These are phyloP conservation scores for Bombylius discolor DNA, from an alignment of 2,888 invertebrate species.

Conservation along the genomic window DNA sequence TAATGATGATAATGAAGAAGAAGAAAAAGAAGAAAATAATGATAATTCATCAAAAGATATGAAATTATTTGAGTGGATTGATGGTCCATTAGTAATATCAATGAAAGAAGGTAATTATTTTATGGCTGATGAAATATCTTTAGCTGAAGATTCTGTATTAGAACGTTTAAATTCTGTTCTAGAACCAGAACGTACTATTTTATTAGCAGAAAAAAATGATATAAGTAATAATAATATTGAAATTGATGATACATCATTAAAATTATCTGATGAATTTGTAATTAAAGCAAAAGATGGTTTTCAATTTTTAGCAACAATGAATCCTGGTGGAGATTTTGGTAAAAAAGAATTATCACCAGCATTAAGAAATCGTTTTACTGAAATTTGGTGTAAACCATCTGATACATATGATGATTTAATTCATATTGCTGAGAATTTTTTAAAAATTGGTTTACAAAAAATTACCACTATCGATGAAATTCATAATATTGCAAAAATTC, in stretches of 20 bases:
- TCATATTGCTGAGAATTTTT: slow-evolving; percentile 68
- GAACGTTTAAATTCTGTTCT: slow-evolving; percentile 93
- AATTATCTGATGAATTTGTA: slow-evolving; percentile 38
- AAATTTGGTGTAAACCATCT: slow-evolving; percentile 91
- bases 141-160: slow-evolving; percentile 95
- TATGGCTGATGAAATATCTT: slow-evolving; percentile 94
- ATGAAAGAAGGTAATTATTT: slow-evolving; percentile 83
- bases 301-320: slow-evolving; percentile 95
- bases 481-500: slow-evolving; percentile 50
- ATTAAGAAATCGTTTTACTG: slow-evolving; percentile 91
- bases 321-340: slow-evolving; percentile 98
- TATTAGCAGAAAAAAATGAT: slow-evolving; percentile 82
- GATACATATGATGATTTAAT: slow-evolving; percentile 59
- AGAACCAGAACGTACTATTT: slow-evolving; percentile 79
- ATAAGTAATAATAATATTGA: slow-evolving; percentile 40
- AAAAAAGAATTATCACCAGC: slow-evolving; percentile 99
- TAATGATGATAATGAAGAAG: slow-evolving; percentile 15
- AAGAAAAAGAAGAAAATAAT: neutral
- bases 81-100: slow-evolving; percentile 85
- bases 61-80: slow-evolving; percentile 90
- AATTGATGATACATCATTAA: slow-evolving; percentile 15
- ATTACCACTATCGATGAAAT: slow-evolving; percentile 42
- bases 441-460: slow-evolving; percentile 43
- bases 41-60: slow-evolving; percentile 18
- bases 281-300: slow-evolving; percentile 63